Conservation (phyloP, 2,113 vertebrate genomes). For the Eurystomus gularis region DNA sequence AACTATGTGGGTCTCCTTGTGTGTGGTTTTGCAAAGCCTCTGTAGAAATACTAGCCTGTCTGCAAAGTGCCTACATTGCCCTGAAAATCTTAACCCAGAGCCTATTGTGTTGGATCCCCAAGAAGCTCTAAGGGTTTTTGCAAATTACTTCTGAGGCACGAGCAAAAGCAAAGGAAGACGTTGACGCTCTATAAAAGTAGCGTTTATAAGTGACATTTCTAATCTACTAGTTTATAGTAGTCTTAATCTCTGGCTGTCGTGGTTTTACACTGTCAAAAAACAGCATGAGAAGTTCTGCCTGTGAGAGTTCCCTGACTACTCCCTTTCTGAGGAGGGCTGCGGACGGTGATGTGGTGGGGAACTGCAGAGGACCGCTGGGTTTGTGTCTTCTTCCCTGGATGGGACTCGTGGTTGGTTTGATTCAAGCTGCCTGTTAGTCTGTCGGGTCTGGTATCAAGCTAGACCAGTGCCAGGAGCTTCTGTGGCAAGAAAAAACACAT, state of each 20-base stretch:
- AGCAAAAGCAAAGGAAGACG: not conserved
- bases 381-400: not conserved
- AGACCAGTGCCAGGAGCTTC: not conserved
- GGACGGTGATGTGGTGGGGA: not conserved
- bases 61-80: not conserved
- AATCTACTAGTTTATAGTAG: too few species aligned
- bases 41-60: not conserved
- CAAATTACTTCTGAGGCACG: not conserved
- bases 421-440: not conserved
- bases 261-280: not conserved
- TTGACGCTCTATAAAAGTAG: not conserved
- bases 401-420: accelerated
- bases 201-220: not conserved
- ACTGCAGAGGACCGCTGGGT: too few species aligned
- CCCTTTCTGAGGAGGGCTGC: not conserved
- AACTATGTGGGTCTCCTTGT: accelerated
- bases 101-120: not conserved
- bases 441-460: not conserved
- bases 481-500: not conserved
- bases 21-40: not conserved
- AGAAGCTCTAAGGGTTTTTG: not conserved
- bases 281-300: accelerated
- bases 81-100: not conserved
- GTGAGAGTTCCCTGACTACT: not conserved
- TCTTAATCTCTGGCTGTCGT: not conserved